Conservation (phyloP, 2,113 vertebrate species). For the Onychostruthus taczanowskii region DNA sequence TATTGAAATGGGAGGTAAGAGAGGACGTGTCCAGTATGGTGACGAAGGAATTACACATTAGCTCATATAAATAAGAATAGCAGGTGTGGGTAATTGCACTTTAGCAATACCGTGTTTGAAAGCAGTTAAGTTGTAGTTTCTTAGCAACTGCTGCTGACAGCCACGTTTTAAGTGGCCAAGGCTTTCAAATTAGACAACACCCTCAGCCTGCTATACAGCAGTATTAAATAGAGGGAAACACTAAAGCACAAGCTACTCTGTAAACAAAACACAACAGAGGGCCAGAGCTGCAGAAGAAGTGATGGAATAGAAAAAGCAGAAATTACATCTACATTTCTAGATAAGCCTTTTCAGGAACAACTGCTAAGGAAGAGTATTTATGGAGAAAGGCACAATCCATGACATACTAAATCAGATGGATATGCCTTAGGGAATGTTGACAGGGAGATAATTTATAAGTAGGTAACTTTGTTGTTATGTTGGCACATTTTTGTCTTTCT, state of each 20-base stretch:
- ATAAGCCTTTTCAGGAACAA: neutral
- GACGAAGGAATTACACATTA: constrained; percentile 35
- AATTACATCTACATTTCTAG: neutral
- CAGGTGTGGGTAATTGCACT: constrained; percentile 50
- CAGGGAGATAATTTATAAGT: neutral
- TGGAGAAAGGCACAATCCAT: neutral
- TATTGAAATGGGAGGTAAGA: neutral
- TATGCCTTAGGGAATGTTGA: neutral
- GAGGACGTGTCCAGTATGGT: constrained; percentile 17
- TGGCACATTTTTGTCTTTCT: neutral
- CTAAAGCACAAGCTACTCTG: neutral
- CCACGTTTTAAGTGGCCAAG: neutral
- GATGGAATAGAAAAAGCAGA: neutral
- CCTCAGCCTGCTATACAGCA: neutral
- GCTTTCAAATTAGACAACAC: constrained; percentile 12
- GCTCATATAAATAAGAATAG: constrained; percentile 56
- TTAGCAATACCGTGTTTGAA: neutral
- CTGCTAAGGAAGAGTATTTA: neutral
- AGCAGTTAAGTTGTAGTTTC: constrained; percentile 47
- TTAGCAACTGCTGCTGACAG: constrained; percentile 55
- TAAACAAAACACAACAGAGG: neutral
- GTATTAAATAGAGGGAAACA: neutral
- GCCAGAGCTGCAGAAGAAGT: neutral
- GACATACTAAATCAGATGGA: neutral
- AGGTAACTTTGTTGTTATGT: neutral